phyloP scores from a whole-genome alignment of 2,797 vertebrate species.

The Microctenopoma lineatum region DNA sequence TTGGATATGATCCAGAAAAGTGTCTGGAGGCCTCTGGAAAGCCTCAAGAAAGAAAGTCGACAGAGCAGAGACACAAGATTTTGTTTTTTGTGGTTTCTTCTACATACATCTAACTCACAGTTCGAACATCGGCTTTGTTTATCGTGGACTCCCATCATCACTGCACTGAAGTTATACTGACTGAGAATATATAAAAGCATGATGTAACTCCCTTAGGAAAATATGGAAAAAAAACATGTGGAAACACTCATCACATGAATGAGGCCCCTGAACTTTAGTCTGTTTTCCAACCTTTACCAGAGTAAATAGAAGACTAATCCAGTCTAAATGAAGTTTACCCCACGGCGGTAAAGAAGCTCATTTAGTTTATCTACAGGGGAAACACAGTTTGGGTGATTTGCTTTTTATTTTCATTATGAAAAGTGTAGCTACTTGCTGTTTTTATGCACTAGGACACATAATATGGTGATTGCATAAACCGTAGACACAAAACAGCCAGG shows the following conservation, averaged over 20 bases:
- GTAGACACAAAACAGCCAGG: conserved; percentile 25
- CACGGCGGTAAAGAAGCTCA: conserved; percentile 63
- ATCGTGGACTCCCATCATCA: too few relatives aligned
- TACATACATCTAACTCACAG: too few relatives aligned
- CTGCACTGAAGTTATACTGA: too few relatives aligned
- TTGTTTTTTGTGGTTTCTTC: too few relatives aligned
- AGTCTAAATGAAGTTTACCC: conserved; percentile 45
- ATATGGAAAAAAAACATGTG: not conserved
- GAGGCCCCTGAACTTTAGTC: conserved; percentile 23
- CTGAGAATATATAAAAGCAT: too few relatives aligned
- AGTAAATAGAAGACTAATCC: conserved; percentile 45
- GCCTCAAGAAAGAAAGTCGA: too few relatives aligned
- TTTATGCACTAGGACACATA: conserved; percentile 36
- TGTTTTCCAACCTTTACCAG: conserved; percentile 25
- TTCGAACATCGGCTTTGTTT: too few relatives aligned
- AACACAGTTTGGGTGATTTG: conserved; percentile 49
- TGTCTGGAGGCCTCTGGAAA: too few relatives aligned
- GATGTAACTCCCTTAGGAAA: not conserved
- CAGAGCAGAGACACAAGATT: too few relatives aligned
- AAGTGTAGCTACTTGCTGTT: conserved; percentile 51
- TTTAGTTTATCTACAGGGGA: conserved; percentile 67
- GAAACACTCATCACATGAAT: conserved; percentile 11
- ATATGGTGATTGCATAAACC: conserved; percentile 23
- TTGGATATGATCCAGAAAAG: too few relatives aligned
- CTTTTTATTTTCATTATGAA: conserved; percentile 62